phyloP scores from a whole-genome alignment of 2,797 vertebrate genomes.

The Enteromius radiatus region DNA sequence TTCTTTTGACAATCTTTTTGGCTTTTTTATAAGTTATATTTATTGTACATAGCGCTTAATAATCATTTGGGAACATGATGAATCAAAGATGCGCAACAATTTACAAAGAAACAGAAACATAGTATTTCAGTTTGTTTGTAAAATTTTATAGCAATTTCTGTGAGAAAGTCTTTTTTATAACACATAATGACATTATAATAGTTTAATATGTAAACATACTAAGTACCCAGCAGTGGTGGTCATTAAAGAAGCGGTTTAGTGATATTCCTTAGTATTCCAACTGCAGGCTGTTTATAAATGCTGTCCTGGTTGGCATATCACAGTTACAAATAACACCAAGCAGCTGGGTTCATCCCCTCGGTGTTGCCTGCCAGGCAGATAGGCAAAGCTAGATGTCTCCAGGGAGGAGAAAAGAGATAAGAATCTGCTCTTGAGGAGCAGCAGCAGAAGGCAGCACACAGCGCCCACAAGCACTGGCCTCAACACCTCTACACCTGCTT shows the following conservation, averaged over 20 bases:
- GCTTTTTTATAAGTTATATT: not conserved
- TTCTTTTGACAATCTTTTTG: not conserved
- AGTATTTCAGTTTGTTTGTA: no score
- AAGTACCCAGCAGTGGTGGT: not conserved
- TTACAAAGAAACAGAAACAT: not conserved
- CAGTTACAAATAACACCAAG: conserved; percentile 41
- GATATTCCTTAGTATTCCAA: not conserved
- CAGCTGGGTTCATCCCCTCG: conserved; percentile 33
- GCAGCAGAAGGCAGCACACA: not conserved
- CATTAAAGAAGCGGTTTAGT: not conserved
- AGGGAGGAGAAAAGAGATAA: conserved; percentile 19
- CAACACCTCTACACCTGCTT: conserved; percentile 24
- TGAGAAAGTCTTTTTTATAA: no score
- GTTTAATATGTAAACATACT: not conserved
- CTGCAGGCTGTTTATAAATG: conserved; percentile 29
- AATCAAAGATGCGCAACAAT: not conserved
- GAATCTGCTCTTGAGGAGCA: conserved; percentile 17
- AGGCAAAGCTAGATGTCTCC: conserved; percentile 29
- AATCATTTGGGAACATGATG: not conserved
- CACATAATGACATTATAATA: not conserved
- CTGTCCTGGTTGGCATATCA: conserved; percentile 33
- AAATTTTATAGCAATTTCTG: no score
- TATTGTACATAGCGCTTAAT: not conserved
- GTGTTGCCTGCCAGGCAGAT: conserved; percentile 39
- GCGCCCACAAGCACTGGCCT: not conserved